Percentiles rank a stretch among this genome's conserved stretches.
Conservation (phyloP, 2,113 vertebrate species). For the Amphilophus citrinellus region DNA sequence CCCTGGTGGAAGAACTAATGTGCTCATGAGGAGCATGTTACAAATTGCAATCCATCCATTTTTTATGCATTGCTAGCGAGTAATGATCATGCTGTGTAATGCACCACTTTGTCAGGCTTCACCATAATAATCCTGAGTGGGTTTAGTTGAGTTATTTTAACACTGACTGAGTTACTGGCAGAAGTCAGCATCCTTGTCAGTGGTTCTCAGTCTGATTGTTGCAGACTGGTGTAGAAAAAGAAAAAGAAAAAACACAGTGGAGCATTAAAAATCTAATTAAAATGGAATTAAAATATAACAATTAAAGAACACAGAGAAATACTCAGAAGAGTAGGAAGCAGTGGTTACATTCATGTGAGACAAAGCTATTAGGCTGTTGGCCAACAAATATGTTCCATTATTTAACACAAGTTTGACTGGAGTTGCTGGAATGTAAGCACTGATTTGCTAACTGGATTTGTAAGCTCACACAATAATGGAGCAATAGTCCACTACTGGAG, state of each 20-base stretch:
- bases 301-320: neutral
- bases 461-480: neutral
- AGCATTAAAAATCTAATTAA: neutral
- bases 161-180: neutral
- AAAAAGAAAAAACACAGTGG: neutral
- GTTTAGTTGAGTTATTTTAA: neutral
- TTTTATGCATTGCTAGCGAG: conserved; percentile 12
- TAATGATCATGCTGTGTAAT: conserved; percentile 19
- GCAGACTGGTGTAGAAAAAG: neutral
- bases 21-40: conserved; percentile 16
- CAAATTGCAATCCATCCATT: conserved; percentile 35
- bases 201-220: neutral
- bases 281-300: neutral
- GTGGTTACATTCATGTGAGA: conserved; percentile 6
- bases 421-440: neutral
- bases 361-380: neutral
- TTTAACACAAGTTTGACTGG: neutral
- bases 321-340: neutral
- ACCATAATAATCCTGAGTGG: neutral
- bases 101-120: conserved; percentile 14
- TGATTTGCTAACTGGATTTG: neutral
- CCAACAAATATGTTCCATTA: neutral
- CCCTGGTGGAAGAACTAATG: neutral
- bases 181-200: neutral
- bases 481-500: neutral